Evolutionary conservation across 2,113 vertebrate species (phyloP), one percentile per base, ranked within the genome.

Genomic region (Entosphenus tridentatus): DNA sequence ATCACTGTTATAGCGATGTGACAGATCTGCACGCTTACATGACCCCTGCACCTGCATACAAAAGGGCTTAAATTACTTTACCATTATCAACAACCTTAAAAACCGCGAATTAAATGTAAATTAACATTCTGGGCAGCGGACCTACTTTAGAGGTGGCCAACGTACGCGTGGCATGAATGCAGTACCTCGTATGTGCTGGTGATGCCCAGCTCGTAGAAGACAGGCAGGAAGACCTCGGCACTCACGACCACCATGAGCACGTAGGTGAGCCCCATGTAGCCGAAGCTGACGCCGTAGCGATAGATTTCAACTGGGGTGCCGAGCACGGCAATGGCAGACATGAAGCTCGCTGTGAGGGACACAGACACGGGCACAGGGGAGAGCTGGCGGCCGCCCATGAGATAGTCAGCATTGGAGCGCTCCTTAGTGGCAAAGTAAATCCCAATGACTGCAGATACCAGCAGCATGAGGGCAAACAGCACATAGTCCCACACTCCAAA

Each of bases 261-360:
- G 1, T 87, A 92, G 59, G 87, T 75, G 70, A 95, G n/a, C 70
- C 76, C 76, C 4, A 83, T 86, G 74, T 83, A 69, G 70, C 75
- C 76, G 73, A 83, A 88, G 16, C 77, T 72, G 68, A 81, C 80
- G 62, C 93, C 93, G 0, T 82, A 88, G 58, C 75, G 79, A 73
- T 96, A 97, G 39, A 96, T 81, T 76, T 97, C 93, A 0, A 85
- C 78, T 0, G 93, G 91, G 54, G 82, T 86, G 70, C 85, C 86
- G 73, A 96, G 81, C 70, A 97, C 80, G 0, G 87, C 89, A 78
- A 96, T 82, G 1, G 90, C 91, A 2, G 93, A 97, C 89, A 96
- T 95, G 77, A 96, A 96, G 80, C 88, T 95, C 78, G 89, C 90
- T 0, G 87, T 84, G 74, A 97, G 81, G 3, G 90, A 96, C 10